Evolutionary conservation across 2,888 invertebrate genomes (phyloP), one percentile per base, ranked within the genome.

Genomic region (Tiliacea citrago): DNA sequence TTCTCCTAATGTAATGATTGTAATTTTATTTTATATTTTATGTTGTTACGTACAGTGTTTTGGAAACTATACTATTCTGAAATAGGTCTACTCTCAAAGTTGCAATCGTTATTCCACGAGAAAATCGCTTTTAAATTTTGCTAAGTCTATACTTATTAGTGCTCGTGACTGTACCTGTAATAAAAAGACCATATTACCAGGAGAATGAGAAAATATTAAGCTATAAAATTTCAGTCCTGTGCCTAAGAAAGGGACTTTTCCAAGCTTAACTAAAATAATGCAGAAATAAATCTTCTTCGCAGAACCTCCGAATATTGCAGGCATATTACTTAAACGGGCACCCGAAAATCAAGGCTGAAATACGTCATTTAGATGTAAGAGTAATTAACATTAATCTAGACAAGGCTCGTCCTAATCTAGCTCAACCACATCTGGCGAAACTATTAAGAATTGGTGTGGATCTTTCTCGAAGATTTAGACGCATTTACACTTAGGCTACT

Each of bases 321-420:
- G 24, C 45, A 24, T 42, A 53, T 60, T 73, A 45, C 21, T 42
- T 18, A 7, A 68, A 60, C 29, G n/a, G 49, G 9, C 29, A 0
- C 13, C 9, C 4, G 39, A 58, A 77, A 81, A 53, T 72, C 61
- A 58, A 61, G 12, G 18, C 24, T 29, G 6, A 18, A 61, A 77
- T 61, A 61, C 39, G 21, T 58, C 16, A 69, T 57, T 67, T 55
- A 57, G 13, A 70, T 29, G 13, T 35, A 12, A 65, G n/a, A 35
- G 21, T 70, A 79, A 81, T 79, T 70, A 42, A 69, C 81, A 75
- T 29, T 53, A 61, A 82, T 78, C 60, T 68, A n/a, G 35, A 12
- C 47, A 10, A 53, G 24, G 55, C 13, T 49, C 18, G 21, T 24
- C 39, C 21, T 70, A 58, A 81, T 77, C 77, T 70, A 62, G 45